Conservation (phyloP, 1,140 invertebrate genomes). For the Diachasmimorpha longicaudata region DNA sequence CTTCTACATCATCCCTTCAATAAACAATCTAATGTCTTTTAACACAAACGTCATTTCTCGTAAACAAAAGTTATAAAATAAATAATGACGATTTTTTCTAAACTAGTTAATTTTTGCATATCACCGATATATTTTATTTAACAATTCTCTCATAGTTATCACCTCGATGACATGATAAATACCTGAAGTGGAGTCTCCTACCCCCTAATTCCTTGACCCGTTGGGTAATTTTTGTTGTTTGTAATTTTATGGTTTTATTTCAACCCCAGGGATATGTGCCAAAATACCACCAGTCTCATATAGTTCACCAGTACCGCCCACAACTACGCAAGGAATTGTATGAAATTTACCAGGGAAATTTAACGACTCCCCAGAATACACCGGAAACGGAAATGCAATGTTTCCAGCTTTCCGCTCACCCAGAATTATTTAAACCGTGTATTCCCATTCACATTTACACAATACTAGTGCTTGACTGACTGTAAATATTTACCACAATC, state of each 20-base stretch:
- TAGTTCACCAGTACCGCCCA: background rate
- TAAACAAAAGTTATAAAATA: too few species aligned
- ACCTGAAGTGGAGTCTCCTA: too few species aligned
- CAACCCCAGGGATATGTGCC: background rate
- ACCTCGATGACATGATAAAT: too few species aligned
- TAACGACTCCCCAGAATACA: constrained; percentile 8
- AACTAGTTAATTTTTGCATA: too few species aligned
- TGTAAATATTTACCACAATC: constrained; percentile 19
- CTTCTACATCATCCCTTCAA: too few species aligned
- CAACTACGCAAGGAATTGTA: constrained; percentile 1
- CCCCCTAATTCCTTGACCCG: too few species aligned
- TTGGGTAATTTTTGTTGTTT: too few species aligned
- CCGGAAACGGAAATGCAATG: background rate
- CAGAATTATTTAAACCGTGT: constrained; percentile 24
- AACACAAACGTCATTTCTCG: too few species aligned
- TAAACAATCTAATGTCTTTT: too few species aligned
- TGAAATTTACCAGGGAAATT: constrained; percentile 20
- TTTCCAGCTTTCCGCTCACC: constrained; percentile 21
- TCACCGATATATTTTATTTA: too few species aligned
- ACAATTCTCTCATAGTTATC: too few species aligned
- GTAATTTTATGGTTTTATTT: background rate
- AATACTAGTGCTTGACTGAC: constrained; percentile 8
- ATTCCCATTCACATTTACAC: background rate
- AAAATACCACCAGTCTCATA: background rate
- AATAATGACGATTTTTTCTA: too few species aligned